Percentiles rank a stretch among this genome's conserved stretches.
These are phyloP conservation scores for Hirtodrosophila trivittata DNA, from an alignment of 2,888 invertebrate genomes.

Conservation along the genomic window DNA sequence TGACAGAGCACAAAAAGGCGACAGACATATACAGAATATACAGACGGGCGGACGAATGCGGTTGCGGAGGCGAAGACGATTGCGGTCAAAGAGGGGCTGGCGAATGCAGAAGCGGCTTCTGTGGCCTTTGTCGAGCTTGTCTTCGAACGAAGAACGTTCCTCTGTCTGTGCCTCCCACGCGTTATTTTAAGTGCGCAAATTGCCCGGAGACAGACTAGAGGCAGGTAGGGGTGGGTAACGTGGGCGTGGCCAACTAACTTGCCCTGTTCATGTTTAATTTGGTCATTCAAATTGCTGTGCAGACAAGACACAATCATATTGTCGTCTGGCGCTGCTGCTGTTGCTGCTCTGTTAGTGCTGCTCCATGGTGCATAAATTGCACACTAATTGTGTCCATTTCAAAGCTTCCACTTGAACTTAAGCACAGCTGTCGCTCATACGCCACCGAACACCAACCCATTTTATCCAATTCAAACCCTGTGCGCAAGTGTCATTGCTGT, in stretches of 20 bases:
- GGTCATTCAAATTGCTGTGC: conserved; percentile 68
- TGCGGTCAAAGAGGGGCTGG: too few relatives aligned
- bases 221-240: not conserved
- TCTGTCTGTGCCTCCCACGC: conserved; percentile 31
- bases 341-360: conserved; percentile 29
- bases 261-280: conserved; percentile 49
- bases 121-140: conserved; percentile 12
- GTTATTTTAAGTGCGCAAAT: conserved; percentile 48
- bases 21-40: too few relatives aligned
- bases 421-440: conserved; percentile 54
- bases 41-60: not conserved
- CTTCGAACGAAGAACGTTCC: conserved; percentile 12
- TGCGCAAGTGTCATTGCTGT: conserved; percentile 57
- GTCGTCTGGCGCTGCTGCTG: conserved; percentile 23
- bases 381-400: conserved; percentile 75
- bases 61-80: not conserved
- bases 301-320: conserved; percentile 64
- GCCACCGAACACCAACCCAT: conserved; percentile 38
- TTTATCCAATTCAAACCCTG: conserved; percentile 41
- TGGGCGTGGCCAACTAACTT: conserved; percentile 33
- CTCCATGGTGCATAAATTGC: conserved; percentile 73
- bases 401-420: conserved; percentile 49
- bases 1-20: conserved; percentile 29
- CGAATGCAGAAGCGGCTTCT: conserved; percentile 14
- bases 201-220: conserved; percentile 36